Percentiles rank a stretch among this genome's conserved stretches.
Conservation (phyloP, 2,113 vertebrate species). For the Leucopsar rothschildi region DNA sequence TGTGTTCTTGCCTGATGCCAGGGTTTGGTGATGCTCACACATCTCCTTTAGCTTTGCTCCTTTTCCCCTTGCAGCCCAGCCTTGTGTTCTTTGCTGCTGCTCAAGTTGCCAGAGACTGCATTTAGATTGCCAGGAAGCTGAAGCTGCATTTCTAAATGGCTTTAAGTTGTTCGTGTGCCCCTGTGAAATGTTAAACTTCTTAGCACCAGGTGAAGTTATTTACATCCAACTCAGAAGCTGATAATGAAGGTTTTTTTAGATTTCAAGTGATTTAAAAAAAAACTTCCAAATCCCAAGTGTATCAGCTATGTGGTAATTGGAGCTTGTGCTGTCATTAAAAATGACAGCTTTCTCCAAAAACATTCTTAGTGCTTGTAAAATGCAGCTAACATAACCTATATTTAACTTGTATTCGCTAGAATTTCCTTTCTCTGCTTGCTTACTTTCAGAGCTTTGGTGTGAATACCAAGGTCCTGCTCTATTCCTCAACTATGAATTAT, state of each 20-base stretch:
- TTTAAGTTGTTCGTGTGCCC: constrained; percentile 24
- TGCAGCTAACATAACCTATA: constrained; percentile 77
- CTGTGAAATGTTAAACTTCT: constrained; percentile 49
- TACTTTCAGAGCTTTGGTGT: constrained; percentile 44
- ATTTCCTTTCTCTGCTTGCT: constrained; percentile 62
- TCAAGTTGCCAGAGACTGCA: background rate
- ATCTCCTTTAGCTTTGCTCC: background rate
- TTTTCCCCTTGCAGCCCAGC: background rate
- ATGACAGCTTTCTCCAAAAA: constrained; percentile 81
- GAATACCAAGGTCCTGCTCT: background rate
- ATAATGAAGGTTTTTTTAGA: constrained; percentile 71
- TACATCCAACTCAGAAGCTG: constrained; percentile 67
- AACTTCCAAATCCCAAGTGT: constrained; percentile 70
- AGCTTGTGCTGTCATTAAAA: constrained; percentile 80
- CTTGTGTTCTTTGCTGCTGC: background rate
- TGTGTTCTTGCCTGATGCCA: background rate
- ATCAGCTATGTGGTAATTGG: constrained; percentile 77
- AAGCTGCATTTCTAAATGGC: constrained; percentile 35
- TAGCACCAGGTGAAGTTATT: constrained; percentile 68
- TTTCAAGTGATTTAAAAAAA: constrained; percentile 65
- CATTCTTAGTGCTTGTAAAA: constrained; percentile 75
- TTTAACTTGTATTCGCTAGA: constrained; percentile 73
- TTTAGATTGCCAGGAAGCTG: constrained; percentile 33
- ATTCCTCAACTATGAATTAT: background rate
- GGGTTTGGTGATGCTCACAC: background rate